phyloP scores from a whole-genome alignment of 2,113 vertebrate species.

The Syrmaticus mikado region DNA sequence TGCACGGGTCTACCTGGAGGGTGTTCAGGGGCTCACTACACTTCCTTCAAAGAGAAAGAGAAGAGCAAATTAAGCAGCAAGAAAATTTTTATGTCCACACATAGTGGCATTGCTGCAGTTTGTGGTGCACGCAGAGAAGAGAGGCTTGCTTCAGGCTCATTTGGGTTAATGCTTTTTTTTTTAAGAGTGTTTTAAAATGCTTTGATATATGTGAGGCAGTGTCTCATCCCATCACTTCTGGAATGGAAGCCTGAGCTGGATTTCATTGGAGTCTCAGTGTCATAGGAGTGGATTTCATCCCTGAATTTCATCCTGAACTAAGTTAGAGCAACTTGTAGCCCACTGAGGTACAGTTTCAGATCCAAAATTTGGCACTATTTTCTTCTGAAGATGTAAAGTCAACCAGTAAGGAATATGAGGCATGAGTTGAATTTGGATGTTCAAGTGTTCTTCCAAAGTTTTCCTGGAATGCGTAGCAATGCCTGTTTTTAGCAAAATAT shows the following conservation, averaged over 20 bases:
- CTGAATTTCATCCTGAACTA: background rate
- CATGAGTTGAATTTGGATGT: background rate
- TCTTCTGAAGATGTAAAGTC: background rate
- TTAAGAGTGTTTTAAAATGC: background rate
- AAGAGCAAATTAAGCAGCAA: background rate
- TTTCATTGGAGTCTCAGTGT: background rate
- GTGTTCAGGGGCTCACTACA: background rate
- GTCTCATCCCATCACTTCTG: background rate
- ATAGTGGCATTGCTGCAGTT: background rate
- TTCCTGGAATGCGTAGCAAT: background rate
- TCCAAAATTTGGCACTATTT: background rate
- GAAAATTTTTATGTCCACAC: background rate
- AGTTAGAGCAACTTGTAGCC: background rate
- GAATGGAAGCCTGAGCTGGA: background rate
- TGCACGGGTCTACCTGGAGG: background rate
- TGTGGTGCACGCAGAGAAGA: background rate
- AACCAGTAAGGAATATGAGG: background rate
- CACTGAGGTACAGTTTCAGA: background rate
- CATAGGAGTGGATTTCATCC: background rate
- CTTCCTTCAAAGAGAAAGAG: background rate
- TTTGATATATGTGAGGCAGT: background rate
- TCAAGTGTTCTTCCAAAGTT: accelerated
- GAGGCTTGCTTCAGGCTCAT: background rate
- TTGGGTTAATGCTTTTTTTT: background rate
- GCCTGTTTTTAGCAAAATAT: background rate